These are phyloP conservation scores for Peucedramus taeniatus DNA, from an alignment of 2,113 vertebrate species.

Conservation along the genomic window DNA sequence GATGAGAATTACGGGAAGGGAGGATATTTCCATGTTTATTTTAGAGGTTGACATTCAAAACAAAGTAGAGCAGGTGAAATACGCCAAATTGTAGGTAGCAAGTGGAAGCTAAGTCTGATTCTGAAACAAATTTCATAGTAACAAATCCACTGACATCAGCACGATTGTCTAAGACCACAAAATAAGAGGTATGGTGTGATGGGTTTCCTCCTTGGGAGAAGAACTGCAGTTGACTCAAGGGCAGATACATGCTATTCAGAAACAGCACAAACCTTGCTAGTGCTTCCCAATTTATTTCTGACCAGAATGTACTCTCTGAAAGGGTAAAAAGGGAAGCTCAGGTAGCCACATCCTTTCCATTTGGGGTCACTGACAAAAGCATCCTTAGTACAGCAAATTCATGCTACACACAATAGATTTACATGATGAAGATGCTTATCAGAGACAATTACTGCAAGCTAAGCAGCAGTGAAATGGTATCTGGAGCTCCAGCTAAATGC, in stretches of 20 bases:
- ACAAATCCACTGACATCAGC: background rate
- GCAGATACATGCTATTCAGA: background rate
- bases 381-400: conserved; percentile 14
- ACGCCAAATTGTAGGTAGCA: background rate
- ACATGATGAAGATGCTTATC: background rate
- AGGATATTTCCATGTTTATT: background rate
- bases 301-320: background rate
- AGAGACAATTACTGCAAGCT: conserved; percentile 6
- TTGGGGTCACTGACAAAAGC: background rate
- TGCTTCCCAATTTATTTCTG: background rate
- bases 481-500: background rate
- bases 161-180: background rate
- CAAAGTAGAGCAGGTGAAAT: background rate
- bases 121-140: background rate
- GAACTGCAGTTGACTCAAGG: background rate
- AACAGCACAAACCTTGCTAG: background rate
- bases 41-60: background rate
- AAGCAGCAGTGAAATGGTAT: background rate
- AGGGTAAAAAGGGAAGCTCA: background rate
- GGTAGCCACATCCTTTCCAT: conserved; percentile 13
- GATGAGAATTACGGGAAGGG: background rate
- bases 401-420: background rate
- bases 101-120: background rate
- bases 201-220: background rate
- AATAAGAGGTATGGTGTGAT: background rate